Percentiles rank a stretch among this genome's conserved stretches.
phyloP scores from a whole-genome alignment of 2,888 invertebrate genomes.

The Torymus texanus region DNA sequence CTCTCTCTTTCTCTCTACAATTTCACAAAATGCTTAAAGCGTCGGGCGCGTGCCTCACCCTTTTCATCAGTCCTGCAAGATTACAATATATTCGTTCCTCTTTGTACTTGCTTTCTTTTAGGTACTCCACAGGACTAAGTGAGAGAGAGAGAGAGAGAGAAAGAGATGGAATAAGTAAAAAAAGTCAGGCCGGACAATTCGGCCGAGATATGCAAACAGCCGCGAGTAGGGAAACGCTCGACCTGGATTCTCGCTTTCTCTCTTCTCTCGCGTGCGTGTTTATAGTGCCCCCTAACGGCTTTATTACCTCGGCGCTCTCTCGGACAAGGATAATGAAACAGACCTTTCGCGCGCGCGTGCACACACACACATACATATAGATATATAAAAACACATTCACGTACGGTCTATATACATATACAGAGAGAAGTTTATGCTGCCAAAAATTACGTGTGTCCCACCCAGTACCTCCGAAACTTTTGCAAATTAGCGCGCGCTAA shows the following conservation, averaged over 20 bases:
- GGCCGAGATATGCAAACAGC: slow-evolving; percentile 45
- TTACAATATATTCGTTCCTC: slow-evolving; percentile 1
- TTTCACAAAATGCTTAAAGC: neutral
- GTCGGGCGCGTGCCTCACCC: neutral
- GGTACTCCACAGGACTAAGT: neutral
- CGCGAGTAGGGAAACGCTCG: slow-evolving; percentile 37
- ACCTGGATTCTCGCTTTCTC: slow-evolving; percentile 28
- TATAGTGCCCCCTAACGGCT: slow-evolving; percentile 47
- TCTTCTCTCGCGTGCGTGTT: slow-evolving; percentile 28
- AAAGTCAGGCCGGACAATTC: slow-evolving; percentile 30
- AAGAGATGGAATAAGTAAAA: slow-evolving; percentile 31
- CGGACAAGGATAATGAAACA: slow-evolving; percentile 45
- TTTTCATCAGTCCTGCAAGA: slow-evolving; percentile 1
- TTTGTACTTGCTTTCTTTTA: neutral
- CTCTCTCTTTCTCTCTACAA: too few species aligned
- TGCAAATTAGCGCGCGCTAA: slow-evolving; percentile 31
- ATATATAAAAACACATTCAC: too few species aligned
- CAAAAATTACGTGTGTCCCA: slow-evolving; percentile 8
- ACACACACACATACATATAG: too few species aligned
- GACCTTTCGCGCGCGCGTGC: neutral
- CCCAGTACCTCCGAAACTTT: neutral
- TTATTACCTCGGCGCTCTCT: slow-evolving; percentile 29
- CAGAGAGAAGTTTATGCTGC: neutral
- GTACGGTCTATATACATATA: too few species aligned
- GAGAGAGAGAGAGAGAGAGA: neutral